These are phyloP conservation scores for Panagrolaimus sp. DNA, from an alignment of 1,140 invertebrate genomes.

Conservation along the genomic window DNA sequence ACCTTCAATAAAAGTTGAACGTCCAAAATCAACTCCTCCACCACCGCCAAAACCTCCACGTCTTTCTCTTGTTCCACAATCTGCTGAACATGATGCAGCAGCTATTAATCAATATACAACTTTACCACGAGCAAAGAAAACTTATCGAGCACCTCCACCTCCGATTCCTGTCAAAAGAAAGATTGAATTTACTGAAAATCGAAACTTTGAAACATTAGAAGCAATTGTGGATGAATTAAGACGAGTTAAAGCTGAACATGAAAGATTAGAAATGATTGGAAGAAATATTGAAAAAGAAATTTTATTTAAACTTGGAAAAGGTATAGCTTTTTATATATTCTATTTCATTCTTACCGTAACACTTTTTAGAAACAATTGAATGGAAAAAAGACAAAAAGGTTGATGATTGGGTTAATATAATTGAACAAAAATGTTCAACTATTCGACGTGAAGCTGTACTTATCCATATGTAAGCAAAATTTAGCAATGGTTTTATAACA, in stretches of 20 bases:
- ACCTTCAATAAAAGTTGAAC: neutral
- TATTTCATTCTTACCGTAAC: too few relatives aligned
- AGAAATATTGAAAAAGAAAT: neutral
- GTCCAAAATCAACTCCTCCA: neutral
- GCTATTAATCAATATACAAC: neutral
- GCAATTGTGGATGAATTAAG: neutral
- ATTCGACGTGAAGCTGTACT: slow-evolving; percentile 10
- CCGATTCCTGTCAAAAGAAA: slow-evolving; percentile 7
- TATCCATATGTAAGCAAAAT: neutral
- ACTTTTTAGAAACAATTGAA: neutral
- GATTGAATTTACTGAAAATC: slow-evolving; percentile 10
- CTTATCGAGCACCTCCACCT: slow-evolving; percentile 1
- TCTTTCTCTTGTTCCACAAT: neutral
- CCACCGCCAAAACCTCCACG: slow-evolving; percentile 6
- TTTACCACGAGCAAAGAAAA: slow-evolving; percentile 9
- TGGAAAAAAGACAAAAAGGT: slow-evolving; percentile 12
- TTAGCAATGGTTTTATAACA: too few relatives aligned
- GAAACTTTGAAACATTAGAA: neutral
- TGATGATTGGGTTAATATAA: neutral
- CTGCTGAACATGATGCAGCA: neutral
- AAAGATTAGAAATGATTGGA: neutral
- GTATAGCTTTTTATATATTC: neutral
- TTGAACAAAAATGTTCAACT: slow-evolving; percentile 12
- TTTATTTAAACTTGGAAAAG: slow-evolving; percentile 7
- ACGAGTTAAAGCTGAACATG: slow-evolving; percentile 7